Percentiles rank a stretch among this genome's conserved stretches.
Conservation (phyloP, 1,140 invertebrate genomes). For the Leptinotarsa texana region DNA sequence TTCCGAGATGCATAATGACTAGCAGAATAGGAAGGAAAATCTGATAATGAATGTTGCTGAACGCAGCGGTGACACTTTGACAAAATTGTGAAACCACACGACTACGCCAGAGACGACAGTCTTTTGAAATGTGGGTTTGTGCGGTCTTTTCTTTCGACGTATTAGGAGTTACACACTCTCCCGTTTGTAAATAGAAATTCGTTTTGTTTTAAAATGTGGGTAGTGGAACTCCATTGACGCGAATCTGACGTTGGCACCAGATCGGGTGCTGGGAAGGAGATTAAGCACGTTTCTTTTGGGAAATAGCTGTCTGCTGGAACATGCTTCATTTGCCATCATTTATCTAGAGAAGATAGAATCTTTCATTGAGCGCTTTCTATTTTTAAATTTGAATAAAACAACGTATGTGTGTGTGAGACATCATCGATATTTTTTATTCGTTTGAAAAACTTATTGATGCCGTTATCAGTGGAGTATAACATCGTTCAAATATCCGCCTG, state of each 20-base stretch:
- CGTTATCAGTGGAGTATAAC: no score
- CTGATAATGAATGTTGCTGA: slow-evolving; percentile 3
- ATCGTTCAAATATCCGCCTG: no score
- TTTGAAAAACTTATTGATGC: no score
- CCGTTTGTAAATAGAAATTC: not conserved
- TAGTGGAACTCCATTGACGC: not conserved
- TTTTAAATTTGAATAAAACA: no score
- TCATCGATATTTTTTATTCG: no score
- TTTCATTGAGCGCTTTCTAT: no score
- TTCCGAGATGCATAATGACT: slow-evolving; percentile 5
- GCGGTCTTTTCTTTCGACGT: slow-evolving; percentile 2
- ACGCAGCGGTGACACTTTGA: slow-evolving; percentile 1
- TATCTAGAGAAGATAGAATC: no score
- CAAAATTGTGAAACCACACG: not conserved
- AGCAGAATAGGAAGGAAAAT: slow-evolving; percentile 6
- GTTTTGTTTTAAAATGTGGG: not conserved
- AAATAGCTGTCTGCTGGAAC: no score
- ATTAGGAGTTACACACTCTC: not conserved
- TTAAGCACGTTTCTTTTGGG: no score
- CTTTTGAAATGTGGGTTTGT: not conserved
- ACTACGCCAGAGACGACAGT: not conserved
- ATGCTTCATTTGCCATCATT: no score
- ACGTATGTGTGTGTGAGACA: no score
- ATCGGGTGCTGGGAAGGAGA: not conserved
- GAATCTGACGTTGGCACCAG: not conserved